phyloP scores from a whole-genome alignment of 1,140 invertebrate species.

The Apocrypta bakeri region DNA sequence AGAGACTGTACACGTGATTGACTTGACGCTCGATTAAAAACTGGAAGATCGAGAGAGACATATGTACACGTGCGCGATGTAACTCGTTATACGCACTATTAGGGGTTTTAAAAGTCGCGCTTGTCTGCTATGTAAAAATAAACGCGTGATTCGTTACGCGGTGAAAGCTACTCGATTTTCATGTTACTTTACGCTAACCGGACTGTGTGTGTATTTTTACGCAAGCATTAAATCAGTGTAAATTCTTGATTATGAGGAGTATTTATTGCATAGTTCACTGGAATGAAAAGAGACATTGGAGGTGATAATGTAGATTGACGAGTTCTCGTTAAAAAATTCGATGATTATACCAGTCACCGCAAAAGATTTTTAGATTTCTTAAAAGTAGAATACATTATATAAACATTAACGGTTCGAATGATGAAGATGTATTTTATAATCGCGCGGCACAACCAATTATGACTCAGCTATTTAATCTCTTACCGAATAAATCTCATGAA shows the following conservation, averaged over 20 bases:
- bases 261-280: background rate
- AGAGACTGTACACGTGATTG: too few relatives aligned
- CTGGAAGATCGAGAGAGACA: too few relatives aligned
- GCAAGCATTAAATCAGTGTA: too few relatives aligned
- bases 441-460: background rate
- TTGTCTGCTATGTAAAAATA: too few relatives aligned
- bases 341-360: background rate
- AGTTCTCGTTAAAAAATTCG: background rate
- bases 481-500: background rate
- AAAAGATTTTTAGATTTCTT: constrained; percentile 4
- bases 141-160: too few relatives aligned
- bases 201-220: too few relatives aligned
- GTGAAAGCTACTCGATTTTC: too few relatives aligned
- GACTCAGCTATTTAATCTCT: constrained; percentile 8
- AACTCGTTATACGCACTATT: too few relatives aligned
- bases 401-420: background rate
- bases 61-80: too few relatives aligned
- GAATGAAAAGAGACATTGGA: background rate
- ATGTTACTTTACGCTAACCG: too few relatives aligned
- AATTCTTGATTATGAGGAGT: background rate
- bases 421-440: constrained; percentile 7
- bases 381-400: background rate
- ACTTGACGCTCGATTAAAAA: too few relatives aligned
- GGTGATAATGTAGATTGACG: background rate
- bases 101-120: too few relatives aligned